Conservation (phyloP, 92 coral and sea anemone genomes). For the Bergia sp. region DNA sequence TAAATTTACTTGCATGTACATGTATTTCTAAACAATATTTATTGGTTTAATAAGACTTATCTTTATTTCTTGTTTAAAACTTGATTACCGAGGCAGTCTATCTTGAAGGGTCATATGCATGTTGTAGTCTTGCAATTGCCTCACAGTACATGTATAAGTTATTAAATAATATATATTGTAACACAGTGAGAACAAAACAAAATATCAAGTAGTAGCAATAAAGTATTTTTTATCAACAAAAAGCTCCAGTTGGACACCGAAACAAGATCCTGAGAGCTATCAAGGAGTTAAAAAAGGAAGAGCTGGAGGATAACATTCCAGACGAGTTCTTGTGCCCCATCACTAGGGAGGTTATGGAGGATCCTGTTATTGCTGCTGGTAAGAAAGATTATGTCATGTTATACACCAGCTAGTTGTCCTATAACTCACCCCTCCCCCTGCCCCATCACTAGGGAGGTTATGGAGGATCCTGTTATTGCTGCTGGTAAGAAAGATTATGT, state of each 20-base stretch:
- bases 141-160: no score
- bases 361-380: conserved; percentile 99
- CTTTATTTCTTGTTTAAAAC: no score
- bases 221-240: no score
- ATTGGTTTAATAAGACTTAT: no score
- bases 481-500: conserved; percentile 67
- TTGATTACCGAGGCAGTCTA: no score
- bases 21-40: no score
- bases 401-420: conserved; percentile 84
- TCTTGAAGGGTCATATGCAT: no score
- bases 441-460: conserved; percentile 86
- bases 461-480: conserved; percentile 96
- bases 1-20: no score
- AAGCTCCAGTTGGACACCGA: conserved; percentile 98
- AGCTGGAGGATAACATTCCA: conserved; percentile 89
- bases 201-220: no score
- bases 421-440: conserved; percentile 41
- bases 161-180: no score
- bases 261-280: conserved; percentile 89
- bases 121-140: no score
- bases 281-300: conserved; percentile 85
- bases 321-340: conserved; percentile 98
- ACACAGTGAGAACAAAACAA: no score
- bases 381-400: not conserved
- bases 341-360: conserved; percentile 92